Percentiles rank a stretch among this genome's conserved stretches.
Evolutionary conservation across 2,113 vertebrate genomes (phyloP).

Genomic region (Chroicocephalus ridibundus): DNA sequence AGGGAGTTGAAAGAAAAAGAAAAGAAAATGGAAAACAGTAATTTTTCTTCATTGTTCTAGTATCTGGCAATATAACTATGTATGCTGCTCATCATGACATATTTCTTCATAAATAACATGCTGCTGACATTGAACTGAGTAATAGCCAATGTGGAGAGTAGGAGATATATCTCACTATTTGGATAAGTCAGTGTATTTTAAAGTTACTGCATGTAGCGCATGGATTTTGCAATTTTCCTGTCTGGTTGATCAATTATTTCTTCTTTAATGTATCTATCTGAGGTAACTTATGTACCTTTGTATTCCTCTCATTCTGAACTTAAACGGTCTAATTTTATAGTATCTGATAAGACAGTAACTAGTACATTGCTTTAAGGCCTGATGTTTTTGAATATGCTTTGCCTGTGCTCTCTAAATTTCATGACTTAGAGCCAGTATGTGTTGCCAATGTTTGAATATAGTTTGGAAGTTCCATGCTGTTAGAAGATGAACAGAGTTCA

Average conservation of each 20-base stretch:
- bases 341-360: background rate
- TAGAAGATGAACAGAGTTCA: background rate
- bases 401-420: background rate
- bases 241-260: background rate
- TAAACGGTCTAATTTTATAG: background rate
- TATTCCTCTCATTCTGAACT: background rate
- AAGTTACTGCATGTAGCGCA: background rate
- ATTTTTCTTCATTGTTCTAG: background rate
- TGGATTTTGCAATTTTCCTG: background rate
- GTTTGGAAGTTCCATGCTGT: background rate
- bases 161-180: background rate
- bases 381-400: background rate
- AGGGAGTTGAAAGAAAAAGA: background rate
- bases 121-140: background rate
- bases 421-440: background rate
- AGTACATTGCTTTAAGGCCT: background rate
- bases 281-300: background rate
- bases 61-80: background rate
- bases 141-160: background rate
- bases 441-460: background rate
- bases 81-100: background rate
- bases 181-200: background rate
- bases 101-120: background rate
- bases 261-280: background rate
- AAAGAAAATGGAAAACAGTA: background rate